Evolutionary conservation across 2,797 vertebrate genomes (phyloP), one percentile per base, ranked within the genome.

Genomic region (Erethizon dorsatum): DNA sequence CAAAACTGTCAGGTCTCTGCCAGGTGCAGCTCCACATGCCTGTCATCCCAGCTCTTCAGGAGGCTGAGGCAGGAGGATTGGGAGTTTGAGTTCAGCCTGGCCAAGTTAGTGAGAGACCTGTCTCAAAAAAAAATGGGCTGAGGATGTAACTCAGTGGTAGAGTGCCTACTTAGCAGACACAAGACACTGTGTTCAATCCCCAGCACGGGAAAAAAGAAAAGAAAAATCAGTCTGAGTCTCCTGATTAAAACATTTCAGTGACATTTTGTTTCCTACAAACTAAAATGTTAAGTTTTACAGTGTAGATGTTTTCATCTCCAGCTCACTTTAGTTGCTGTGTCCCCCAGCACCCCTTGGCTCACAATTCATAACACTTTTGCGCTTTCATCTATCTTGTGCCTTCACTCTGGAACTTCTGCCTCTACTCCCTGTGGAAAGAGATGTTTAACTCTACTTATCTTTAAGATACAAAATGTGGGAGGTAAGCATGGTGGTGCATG

Each of bases 301-400:
- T 15, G 1, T 8, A 6, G 2, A 17, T 4, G 17, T 1, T 33
- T n/a, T n/a, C 2, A 0, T 24, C 26, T 28, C 7, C 50, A 75
- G 0, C 52, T 80, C n/a, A 5, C 73, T 24, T 28, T 17, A 10
- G 33, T 5, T 4, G 2, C 31, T 65, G 67, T 0, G 0, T 83
- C 13, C 71, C 52, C 59, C 0, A 8, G 18, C 0, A 0, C 31
- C 9, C 10, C 6, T 45, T 24, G 79, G 31, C n/a, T 75, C 28
- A 2, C 15, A 12, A 28, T 14, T 65, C 26, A 11, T 73, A 24
- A 45, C 37, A 5, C 12, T 73, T 18, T 86, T 67, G 24, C 37
- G 73, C 41, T 52, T 57, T 59, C 14, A 63, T 6, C 9, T 15
- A 2, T 26, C 8, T 56, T 9, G 2, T 45, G 33, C 5, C 71